These are phyloP conservation scores for Ennomos erosarius DNA, from an alignment of 2,888 invertebrate genomes.

Conservation along the genomic window DNA sequence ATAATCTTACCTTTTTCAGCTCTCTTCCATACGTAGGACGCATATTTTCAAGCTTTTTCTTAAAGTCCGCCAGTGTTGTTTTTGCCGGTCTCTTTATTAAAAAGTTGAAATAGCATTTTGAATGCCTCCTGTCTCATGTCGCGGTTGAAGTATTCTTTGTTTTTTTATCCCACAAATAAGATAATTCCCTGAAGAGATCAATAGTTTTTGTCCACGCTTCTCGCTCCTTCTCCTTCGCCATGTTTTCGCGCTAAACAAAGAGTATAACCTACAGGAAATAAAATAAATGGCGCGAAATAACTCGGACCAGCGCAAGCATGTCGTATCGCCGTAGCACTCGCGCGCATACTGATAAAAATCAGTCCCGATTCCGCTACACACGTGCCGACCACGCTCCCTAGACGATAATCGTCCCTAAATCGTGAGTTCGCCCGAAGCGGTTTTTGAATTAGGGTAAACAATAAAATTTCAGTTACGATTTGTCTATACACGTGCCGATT, in stretches of 20 bases:
- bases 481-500: no score
- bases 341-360: not conserved
- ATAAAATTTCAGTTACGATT: no score
- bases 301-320: constrained; percentile 6
- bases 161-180: constrained; percentile 32
- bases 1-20: constrained; percentile 33
- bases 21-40: constrained; percentile 35
- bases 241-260: constrained; percentile 2
- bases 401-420: no score
- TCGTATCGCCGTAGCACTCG: constrained; percentile 5
- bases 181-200: constrained; percentile 18
- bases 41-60: constrained; percentile 38
- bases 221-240: constrained; percentile 10
- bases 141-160: constrained; percentile 30
- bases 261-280: constrained; percentile 8
- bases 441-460: no score
- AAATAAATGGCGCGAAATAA: constrained; percentile 7
- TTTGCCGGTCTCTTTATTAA: constrained; percentile 30
- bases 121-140: constrained; percentile 33
- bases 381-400: no score
- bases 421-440: no score
- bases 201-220: constrained; percentile 26
- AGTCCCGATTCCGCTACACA: no score
- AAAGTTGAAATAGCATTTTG: constrained; percentile 12
- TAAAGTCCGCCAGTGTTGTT: constrained; percentile 25